These are phyloP conservation scores for Drosophila neutralis DNA, from an alignment of 2,888 invertebrate species.

Conservation along the genomic window DNA sequence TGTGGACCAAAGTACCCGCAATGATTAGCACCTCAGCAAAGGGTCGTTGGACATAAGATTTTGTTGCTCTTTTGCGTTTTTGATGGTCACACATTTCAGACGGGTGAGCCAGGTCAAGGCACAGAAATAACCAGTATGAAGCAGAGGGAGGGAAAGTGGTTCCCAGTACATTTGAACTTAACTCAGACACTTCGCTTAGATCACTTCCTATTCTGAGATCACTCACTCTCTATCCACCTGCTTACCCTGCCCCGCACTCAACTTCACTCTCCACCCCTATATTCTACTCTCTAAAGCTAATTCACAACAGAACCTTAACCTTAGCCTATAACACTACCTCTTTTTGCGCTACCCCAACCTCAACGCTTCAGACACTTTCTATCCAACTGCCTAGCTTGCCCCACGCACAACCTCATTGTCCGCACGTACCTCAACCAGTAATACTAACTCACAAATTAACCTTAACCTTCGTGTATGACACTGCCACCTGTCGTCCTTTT, in stretches of 20 bases:
- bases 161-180: constrained; percentile 1
- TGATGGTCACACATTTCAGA: constrained; percentile 10
- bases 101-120: constrained; percentile 7
- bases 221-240: not conserved
- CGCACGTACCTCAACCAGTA: no score
- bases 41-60: constrained; percentile 19
- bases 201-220: not conserved
- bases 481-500: not conserved
- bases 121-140: not conserved
- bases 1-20: constrained; percentile 41
- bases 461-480: not conserved
- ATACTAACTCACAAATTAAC: not conserved
- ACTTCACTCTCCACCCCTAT: not conserved
- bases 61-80: constrained; percentile 29
- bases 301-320: not conserved
- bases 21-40: constrained; percentile 36
- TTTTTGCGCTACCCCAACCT: not conserved
- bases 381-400: no score
- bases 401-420: not conserved
- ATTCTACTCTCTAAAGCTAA: not conserved
- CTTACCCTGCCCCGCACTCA: not conserved
- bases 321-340: not conserved
- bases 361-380: not conserved
- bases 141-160: not conserved
- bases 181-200: not conserved